Base-by-base conservation (phyloP, 2,888 invertebrate genomes). In the Caenorhabditis sp. region DNA sequence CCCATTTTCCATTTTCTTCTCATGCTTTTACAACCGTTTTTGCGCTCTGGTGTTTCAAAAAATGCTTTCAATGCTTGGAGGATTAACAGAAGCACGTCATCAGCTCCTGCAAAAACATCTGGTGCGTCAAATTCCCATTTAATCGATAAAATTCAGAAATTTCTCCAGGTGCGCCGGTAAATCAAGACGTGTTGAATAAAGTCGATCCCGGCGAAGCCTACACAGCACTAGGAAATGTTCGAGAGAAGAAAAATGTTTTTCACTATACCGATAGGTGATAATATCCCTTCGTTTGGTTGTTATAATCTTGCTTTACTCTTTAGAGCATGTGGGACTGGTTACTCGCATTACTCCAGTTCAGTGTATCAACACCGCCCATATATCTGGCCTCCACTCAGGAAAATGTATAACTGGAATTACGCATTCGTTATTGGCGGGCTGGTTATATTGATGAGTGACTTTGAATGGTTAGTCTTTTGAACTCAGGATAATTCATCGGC, bases 361-460 rank as follows among this genome's bases (percentile, higher is more conserved):
- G 66, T 88, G n/a, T 90, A 89, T 68, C 73, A 79, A 19, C 74
- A 86, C 31, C 85, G 91, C 14, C 89, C 90, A 14, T 91, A 89
- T 73, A 87, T 91, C 16, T 90, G 90, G 90, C 90, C 89, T 22
- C 90, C 91, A 3, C 61, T 90, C 16, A 80, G 90, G 51, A 88
- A 88, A 59, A 58, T 89, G 4, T 88, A 82, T 56, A 80, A 87
- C 24, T 88, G 82, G 70, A 88, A 90, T 63, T 85, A 82, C 41
- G 84, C 49, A 19, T 22, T 87, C n/a, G 74, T 86, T 2, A 66
- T 83, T 10, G 75, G 58, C 6, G 63, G 88, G 19, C 58, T 85
- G 24, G n/a, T 84, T 2, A 26, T 86, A 59, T 31, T 86, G 10
- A 59, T 86, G 47, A 63, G 83, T 38, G 86, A 88, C 61, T 87